phyloP scores from a whole-genome alignment of 2,113 vertebrate genomes.

The Triplophysa siluroides region DNA sequence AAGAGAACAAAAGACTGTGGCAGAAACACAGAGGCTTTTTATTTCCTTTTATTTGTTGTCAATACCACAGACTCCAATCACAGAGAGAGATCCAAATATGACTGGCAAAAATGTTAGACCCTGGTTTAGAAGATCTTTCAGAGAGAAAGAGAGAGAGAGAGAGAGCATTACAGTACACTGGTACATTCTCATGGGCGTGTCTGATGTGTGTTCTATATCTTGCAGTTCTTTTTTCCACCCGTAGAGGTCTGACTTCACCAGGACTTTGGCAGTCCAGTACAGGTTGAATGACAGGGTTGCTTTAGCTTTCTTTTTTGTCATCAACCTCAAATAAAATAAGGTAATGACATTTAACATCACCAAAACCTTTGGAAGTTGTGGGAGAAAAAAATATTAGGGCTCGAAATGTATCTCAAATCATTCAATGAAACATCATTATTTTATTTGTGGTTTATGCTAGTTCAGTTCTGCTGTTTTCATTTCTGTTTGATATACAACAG shows the following conservation, averaged over 20 bases:
- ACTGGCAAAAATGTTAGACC: too few species aligned
- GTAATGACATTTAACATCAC: neutral
- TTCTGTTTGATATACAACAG: neutral
- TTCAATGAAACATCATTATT: neutral
- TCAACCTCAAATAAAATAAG: neutral
- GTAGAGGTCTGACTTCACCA: conserved; percentile 71
- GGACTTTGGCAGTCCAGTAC: conserved; percentile 26
- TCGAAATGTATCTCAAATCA: neutral
- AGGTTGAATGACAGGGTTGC: neutral
- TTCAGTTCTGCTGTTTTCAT: neutral
- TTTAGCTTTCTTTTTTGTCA: neutral
- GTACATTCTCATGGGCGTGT: neutral
- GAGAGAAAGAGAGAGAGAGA: too few species aligned
- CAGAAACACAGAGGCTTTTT: neutral
- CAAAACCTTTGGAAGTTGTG: neutral
- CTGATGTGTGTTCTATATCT: conserved; percentile 20
- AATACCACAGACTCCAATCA: neutral
- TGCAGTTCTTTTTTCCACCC: conserved; percentile 67
- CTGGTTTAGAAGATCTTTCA: too few species aligned
- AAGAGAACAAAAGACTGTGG: neutral
- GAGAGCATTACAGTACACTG: neutral
- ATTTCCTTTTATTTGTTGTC: neutral
- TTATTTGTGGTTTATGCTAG: neutral
- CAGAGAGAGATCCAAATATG: too few species aligned
- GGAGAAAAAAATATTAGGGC: neutral